Evolutionary conservation across 1,140 invertebrate species (phyloP).

Genomic region (Theocolax elegans): DNA sequence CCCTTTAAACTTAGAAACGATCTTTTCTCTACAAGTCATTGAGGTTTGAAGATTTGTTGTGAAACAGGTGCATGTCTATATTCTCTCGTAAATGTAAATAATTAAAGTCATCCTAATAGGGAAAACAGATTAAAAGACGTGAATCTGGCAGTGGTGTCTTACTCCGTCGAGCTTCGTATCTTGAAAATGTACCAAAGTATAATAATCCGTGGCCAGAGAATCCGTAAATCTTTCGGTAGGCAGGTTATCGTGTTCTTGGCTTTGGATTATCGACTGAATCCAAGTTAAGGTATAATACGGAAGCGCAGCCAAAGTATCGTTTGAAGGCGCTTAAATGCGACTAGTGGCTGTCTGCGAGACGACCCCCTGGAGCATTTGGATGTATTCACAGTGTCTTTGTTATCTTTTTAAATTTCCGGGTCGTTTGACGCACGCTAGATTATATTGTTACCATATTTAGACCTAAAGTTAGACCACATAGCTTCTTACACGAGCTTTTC

Average conservation of each 20-base stretch:
- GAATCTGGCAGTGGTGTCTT: too few relatives aligned
- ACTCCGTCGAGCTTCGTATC: too few relatives aligned
- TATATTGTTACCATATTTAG: not conserved
- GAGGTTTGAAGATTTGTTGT: too few relatives aligned
- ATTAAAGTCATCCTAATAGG: conserved; percentile 53
- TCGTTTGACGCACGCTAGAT: conserved; percentile 2
- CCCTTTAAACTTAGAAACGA: too few relatives aligned
- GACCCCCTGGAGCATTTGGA: not conserved
- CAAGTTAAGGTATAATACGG: not conserved
- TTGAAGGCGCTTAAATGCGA: conserved; percentile 29
- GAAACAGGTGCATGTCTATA: conserved; percentile 38
- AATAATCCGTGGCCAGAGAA: conserved; percentile 15
- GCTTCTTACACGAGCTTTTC: not conserved
- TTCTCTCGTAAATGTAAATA: conserved; percentile 44
- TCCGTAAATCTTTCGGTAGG: conserved; percentile 11
- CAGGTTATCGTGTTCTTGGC: not conserved
- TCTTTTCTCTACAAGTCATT: too few relatives aligned
- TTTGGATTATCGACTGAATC: not conserved
- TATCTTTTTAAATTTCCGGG: not conserved
- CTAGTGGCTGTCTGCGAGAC: conserved; percentile 7
- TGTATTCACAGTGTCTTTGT: not conserved
- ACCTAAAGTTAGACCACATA: not conserved
- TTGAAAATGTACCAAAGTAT: not conserved
- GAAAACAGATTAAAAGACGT: conserved; percentile 48
- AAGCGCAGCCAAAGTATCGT: not conserved